Evolutionary conservation across 2,113 vertebrate genomes (phyloP).

Genomic region (Leuciscus idus): DNA sequence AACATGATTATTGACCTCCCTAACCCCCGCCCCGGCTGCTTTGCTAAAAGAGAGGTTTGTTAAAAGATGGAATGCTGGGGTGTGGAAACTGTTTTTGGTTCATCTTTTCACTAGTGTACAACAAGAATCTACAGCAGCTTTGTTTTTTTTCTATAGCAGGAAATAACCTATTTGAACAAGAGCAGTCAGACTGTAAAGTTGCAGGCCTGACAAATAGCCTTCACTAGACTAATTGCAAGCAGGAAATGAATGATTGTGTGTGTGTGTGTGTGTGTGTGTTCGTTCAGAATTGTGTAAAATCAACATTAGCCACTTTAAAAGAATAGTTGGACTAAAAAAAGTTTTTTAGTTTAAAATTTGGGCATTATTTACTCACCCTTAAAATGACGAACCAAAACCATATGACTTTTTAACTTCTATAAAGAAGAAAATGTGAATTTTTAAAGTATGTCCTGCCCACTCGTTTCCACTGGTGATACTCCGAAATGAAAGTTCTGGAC

Average conservation of each 20-base stretch:
- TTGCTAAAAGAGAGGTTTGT: slow-evolving; percentile 52
- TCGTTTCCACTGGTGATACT: not conserved
- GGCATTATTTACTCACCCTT: not conserved
- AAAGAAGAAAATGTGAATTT: not conserved
- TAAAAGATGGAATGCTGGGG: slow-evolving; percentile 41
- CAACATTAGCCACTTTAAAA: slow-evolving; percentile 45
- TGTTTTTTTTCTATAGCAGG: slow-evolving; percentile 64
- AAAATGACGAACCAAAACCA: not conserved
- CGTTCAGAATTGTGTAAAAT: slow-evolving; percentile 52
- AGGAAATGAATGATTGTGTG: slow-evolving; percentile 68
- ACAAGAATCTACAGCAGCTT: slow-evolving; percentile 48
- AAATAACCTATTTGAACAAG: slow-evolving; percentile 71
- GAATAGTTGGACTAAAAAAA: not conserved
- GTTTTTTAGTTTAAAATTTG: not conserved
- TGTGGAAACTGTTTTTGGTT: slow-evolving; percentile 39
- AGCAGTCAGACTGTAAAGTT: slow-evolving; percentile 63
- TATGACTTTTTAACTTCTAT: not conserved
- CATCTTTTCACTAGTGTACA: slow-evolving; percentile 52
- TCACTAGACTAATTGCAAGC: slow-evolving; percentile 72
- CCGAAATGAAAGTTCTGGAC: not conserved
- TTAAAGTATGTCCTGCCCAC: not conserved
- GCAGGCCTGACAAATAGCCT: slow-evolving; percentile 65
- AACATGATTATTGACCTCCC: slow-evolving; percentile 60
- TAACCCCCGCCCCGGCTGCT: slow-evolving; percentile 28
- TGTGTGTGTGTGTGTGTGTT: slow-evolving; percentile 47